Percentiles rank a stretch among this genome's conserved stretches.
These are phyloP conservation scores for Amphimedon queenslandica DNA, from an alignment of 37 sponge, comb jelly and placozoan species.

Conservation along the genomic window DNA sequence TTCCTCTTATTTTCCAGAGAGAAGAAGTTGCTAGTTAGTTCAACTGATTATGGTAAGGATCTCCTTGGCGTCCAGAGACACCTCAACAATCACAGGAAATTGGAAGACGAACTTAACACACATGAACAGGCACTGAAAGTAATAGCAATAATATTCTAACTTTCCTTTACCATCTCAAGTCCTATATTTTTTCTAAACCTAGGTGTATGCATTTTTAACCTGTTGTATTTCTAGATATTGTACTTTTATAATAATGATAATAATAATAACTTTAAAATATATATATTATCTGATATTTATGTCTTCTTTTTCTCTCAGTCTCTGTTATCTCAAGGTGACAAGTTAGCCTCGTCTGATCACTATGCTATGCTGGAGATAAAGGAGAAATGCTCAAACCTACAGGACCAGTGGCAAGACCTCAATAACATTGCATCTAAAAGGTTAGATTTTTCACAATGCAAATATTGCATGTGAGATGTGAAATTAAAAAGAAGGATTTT, in stretches of 20 bases:
- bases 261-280: not conserved
- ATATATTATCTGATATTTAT: not conserved
- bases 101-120: conserved; percentile 65
- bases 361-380: conserved; percentile 30
- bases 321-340: conserved; percentile 34
- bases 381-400: conserved; percentile 44
- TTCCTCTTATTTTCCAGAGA: conserved; percentile 62
- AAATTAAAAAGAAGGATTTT: no score
- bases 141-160: not conserved
- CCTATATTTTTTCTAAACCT: no score
- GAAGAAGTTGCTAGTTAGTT: conserved; percentile 72
- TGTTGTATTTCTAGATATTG: no score
- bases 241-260: no score
- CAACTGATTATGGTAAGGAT: conserved; percentile 76
- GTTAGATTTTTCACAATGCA: conserved; percentile 28
- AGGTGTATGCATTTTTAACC: no score
- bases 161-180: not conserved
- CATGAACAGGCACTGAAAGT: conserved; percentile 56
- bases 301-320: conserved; percentile 1
- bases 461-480: no score
- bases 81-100: conserved; percentile 74
- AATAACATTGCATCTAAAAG: conserved; percentile 29
- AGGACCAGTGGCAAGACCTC: conserved; percentile 61
- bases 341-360: conserved; percentile 22
- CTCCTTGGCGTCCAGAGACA: conserved; percentile 77